Base-by-base conservation (phyloP, 2,113 vertebrate species). In the Acinonyx jubatus region DNA sequence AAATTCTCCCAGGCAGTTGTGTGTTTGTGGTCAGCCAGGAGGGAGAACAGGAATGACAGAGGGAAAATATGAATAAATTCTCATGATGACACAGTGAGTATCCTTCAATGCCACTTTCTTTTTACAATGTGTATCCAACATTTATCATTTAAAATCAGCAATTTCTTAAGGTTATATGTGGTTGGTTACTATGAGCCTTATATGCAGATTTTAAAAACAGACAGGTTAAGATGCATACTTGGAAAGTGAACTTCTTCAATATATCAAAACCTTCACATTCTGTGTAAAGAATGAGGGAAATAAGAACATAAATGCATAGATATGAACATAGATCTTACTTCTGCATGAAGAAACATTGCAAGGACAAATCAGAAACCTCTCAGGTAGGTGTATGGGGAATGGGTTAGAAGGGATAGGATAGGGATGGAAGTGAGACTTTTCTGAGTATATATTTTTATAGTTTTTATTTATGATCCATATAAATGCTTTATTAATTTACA, bases 1-100 rank as follows among this genome's bases (percentile, higher is more conserved):
- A 86, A 98, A 89, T 85, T 76, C 82, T 94, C 93, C 50, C 91
- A 94, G 87, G 61, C 33, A 36, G 63, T 23, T 94, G 15, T 55
- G 65, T 71, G 76, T 65, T 92, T 65, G 81, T 4, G 13, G 31
- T 31, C 18, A 27, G 66, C 76, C 88, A 19, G 84, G 71, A 95
- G n/a, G 65, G 41, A 92, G 74, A 94, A 73, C 50, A 91, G 55
- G 82, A 98, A 85, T 45, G 21, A 65, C 31, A 12, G 78, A 95
- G 12, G 9, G 19, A 86, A 92, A 90, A 86, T 76, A 86, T 33
- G 23, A 76, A 78, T 74, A 80, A 50, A 89, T 66, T 57, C 48
- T 88, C 33, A 48, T 23, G 36, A 48, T 52, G 52, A 61, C 50
- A 80, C 57, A 81, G 48, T 85, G 68, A 57, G 11, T 80, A 63